These are phyloP conservation scores for Thamnophis sirtalis DNA, from an alignment of 2,113 vertebrate genomes.

Conservation along the genomic window DNA sequence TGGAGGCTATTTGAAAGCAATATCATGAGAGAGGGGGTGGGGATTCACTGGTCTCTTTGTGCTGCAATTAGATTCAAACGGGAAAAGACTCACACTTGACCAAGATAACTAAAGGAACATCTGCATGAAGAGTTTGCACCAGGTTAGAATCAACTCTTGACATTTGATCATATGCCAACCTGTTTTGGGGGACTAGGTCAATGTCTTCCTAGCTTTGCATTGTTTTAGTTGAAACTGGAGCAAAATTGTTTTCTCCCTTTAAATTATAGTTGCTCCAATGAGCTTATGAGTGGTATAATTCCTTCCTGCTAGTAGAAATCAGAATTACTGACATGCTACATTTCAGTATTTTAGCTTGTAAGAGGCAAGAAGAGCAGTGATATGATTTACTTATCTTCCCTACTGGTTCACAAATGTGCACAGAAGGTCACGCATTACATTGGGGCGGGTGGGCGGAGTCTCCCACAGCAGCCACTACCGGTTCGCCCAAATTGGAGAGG, in stretches of 20 bases:
- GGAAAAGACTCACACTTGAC: neutral
- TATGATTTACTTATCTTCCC: too few species aligned
- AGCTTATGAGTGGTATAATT: neutral
- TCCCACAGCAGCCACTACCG: too few species aligned
- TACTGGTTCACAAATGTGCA: too few species aligned
- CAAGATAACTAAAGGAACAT: neutral
- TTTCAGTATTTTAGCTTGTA: neutral
- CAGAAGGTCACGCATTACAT: too few species aligned
- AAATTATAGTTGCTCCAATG: neutral
- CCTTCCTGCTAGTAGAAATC: neutral
- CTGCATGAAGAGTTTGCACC: neutral
- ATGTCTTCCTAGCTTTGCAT: neutral
- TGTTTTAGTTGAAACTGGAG: neutral
- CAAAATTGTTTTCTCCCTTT: neutral
- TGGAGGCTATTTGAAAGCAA: neutral
- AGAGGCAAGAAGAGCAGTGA: neutral
- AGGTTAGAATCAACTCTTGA: neutral
- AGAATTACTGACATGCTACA: neutral
- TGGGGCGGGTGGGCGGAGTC: too few species aligned
- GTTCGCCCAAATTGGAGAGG: too few species aligned
- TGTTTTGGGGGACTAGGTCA: neutral
- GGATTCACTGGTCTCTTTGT: neutral
- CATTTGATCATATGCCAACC: neutral
- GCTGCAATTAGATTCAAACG: neutral
- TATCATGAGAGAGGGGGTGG: rapidly evolving